Evolutionary conservation across 1,140 invertebrate species (phyloP), one percentile per base, ranked within the genome.

Genomic region (Trinorchestia longiramus): DNA sequence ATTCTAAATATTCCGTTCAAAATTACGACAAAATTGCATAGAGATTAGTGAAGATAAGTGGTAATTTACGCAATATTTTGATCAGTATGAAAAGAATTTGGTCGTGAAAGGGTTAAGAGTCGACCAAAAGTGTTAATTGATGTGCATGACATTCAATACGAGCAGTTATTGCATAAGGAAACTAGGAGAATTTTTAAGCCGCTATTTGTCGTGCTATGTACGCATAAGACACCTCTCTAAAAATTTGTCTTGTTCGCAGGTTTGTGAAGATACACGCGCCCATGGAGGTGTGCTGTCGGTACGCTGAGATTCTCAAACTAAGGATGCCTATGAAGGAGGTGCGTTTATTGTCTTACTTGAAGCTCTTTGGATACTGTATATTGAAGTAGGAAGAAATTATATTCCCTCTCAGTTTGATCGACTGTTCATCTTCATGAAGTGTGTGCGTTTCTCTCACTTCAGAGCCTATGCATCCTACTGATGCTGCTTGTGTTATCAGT

Each of bases 251-350:
- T 92, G 40, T 40, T 19, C 40, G 96, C 96, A 97, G 97, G 94
- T 98, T 98, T 97, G 97, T 98, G 36, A 98, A 99, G 98, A 98
- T 99, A 96, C 99, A 99, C 97, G 98, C 98, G 6, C 98, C 99
- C 0, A 98, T 98, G 97, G 98, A 98, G 97, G 98, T 99, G 8
- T 97, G 99, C 91, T 98, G 98, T 96, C 98, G 98, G 97, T 99
- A 99, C 97, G 98, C 99, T 95, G 99, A 99, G 97, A 98, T 99
- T 97, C 98, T 99, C 97, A 99, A 99, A 97, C 98, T 99, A 47
- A 98, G 99, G 97, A 98, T 99, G 98, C 99, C 99, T 36, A 99
- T 99, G 98, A 99, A 98, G 98, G 98, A 98, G 97, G 98, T 99
- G 96, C 96, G 96, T 96, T 43, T 77, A 42, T 90, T 42, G 41